Conservation (phyloP, 2,797 vertebrate genomes). For the Discoglossus pictus region DNA sequence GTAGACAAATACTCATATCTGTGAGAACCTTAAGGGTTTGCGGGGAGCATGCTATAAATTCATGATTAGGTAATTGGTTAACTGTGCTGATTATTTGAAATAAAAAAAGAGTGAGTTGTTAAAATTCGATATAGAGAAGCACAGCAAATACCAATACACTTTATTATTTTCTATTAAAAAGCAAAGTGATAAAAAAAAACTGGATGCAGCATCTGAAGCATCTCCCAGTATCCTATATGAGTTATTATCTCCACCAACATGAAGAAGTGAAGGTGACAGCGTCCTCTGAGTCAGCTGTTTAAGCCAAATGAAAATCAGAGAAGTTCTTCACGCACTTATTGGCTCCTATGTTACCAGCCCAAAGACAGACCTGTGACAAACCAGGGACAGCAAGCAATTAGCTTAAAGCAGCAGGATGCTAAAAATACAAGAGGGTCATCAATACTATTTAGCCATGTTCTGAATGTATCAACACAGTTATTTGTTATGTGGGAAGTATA, state of each 20-base stretch:
- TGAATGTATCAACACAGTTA: conserved; percentile 25
- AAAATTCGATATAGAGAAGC: conserved; percentile 2
- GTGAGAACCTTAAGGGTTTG: conserved; percentile 37
- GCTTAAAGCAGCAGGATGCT: conserved; percentile 15
- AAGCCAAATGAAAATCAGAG: conserved; percentile 35
- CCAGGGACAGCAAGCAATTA: conserved; percentile 38
- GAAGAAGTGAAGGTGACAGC: conserved; percentile 21
- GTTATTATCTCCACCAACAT: conserved; percentile 14
- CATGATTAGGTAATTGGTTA: conserved; percentile 14
- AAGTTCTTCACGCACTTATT: conserved; percentile 24
- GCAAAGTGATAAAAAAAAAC: background rate
- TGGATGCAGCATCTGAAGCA: conserved; percentile 13
- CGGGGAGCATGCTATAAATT: conserved; percentile 26
- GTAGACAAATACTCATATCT: conserved; percentile 39
- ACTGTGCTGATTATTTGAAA: conserved; percentile 14
- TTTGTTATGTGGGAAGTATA: background rate
- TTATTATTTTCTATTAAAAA: background rate
- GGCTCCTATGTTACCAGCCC: conserved; percentile 15
- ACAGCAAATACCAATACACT: background rate
- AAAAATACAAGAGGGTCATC: conserved; percentile 24
- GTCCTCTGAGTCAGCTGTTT: conserved; percentile 45
- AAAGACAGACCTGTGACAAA: conserved; percentile 29
- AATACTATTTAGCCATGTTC: conserved; percentile 21
- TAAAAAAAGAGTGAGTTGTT: background rate
- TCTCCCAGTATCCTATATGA: background rate